Conservation (phyloP, 2,113 vertebrate genomes). For the Marmota monax region DNA sequence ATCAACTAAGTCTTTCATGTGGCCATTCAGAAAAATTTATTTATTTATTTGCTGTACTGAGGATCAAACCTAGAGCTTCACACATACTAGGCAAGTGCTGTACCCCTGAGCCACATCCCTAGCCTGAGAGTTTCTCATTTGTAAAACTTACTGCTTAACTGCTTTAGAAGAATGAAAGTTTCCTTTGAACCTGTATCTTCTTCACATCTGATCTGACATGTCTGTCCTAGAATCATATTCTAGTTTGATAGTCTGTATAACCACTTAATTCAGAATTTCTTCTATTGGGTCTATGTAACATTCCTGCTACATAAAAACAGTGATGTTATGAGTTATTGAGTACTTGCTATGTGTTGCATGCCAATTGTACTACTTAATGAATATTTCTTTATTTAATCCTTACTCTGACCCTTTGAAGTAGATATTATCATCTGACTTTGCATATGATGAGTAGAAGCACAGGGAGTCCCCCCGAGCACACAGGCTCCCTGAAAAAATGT, state of each 20-base stretch:
- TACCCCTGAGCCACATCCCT: no score
- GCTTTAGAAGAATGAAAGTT: constrained; percentile 15
- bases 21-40: no score
- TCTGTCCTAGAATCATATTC: neutral
- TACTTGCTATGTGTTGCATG: neutral
- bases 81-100: no score
- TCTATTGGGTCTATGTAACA: neutral
- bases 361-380: neutral
- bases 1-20: constrained; percentile 14
- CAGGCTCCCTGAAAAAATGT: neutral
- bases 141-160: constrained; percentile 52
- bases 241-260: constrained; percentile 9
- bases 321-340: neutral
- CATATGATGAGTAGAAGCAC: neutral
- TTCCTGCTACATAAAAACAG: neutral
- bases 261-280: neutral
- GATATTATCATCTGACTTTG: neutral
- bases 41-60: no score
- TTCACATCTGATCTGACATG: neutral
- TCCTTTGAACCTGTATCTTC: constrained; percentile 12
- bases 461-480: neutral
- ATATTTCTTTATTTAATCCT: neutral
- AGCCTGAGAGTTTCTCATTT: constrained; percentile 42
- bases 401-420: neutral
- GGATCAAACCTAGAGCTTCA: no score